These are phyloP conservation scores for Stenurella melanura DNA, from an alignment of 2,888 invertebrate genomes.

Conservation along the genomic window DNA sequence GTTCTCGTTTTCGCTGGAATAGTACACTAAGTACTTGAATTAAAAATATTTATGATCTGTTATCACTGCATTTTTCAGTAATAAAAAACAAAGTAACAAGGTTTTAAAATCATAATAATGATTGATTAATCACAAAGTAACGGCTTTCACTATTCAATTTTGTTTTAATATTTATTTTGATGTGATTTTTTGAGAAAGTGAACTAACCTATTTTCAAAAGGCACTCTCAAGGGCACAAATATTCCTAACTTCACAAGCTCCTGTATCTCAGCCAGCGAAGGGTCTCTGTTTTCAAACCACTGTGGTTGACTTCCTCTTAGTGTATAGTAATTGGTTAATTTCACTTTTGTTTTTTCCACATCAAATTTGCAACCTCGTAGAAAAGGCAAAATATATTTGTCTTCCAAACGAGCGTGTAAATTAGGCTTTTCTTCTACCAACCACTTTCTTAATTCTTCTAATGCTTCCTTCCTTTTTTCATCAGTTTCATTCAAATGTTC, in stretches of 20 bases:
- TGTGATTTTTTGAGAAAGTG: slow-evolving; percentile 45
- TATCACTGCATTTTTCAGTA: too few species aligned
- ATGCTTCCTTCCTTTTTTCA: slow-evolving; percentile 56
- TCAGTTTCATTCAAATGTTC: slow-evolving; percentile 68
- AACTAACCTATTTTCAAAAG: slow-evolving; percentile 74
- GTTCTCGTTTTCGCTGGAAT: too few species aligned
- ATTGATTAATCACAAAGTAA: too few species aligned
- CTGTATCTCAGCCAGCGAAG: slow-evolving; percentile 75
- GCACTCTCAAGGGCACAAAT: slow-evolving; percentile 75
- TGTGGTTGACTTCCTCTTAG: slow-evolving; percentile 75
- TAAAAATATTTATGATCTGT: too few species aligned
- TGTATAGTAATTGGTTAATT: slow-evolving; percentile 75
- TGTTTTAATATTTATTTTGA: too few species aligned
- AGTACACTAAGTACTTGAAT: background rate
- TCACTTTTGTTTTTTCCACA: slow-evolving; percentile 75
- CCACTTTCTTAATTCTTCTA: slow-evolving; percentile 71
- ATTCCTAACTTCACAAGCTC: slow-evolving; percentile 76
- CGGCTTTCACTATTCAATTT: too few species aligned
- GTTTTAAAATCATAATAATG: too few species aligned
- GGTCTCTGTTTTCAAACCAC: slow-evolving; percentile 78
- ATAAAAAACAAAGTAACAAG: too few species aligned
- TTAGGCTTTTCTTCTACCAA: slow-evolving; percentile 70
- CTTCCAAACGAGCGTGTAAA: slow-evolving; percentile 72
- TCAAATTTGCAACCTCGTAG: slow-evolving; percentile 78
- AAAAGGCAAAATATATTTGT: slow-evolving; percentile 75